Evolutionary conservation across 2,113 vertebrate species (phyloP), one percentile per base, ranked within the genome.

Genomic region (Verasper variegatus): DNA sequence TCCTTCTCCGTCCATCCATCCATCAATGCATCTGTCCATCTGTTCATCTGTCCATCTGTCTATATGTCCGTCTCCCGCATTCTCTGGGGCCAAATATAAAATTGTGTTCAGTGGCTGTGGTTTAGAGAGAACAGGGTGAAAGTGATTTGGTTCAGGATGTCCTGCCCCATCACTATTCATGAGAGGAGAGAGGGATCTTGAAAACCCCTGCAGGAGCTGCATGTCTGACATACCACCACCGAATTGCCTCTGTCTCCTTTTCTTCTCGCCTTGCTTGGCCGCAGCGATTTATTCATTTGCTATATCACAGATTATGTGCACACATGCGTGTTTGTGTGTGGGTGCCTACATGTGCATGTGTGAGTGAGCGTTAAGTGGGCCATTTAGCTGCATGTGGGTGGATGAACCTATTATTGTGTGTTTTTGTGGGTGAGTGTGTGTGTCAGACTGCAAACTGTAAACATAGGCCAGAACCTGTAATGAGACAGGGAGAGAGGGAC

Each of bases 261-360:
- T 90, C 79, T 87, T 64, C 76, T 82, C 51, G 61, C 76, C 84
- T 88, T 86, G 78, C 86, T 79, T 79, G 83, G 75, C 71, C 74
- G 74, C 74, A 71, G 76, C 87, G 81, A 91, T 92, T 93, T 91
- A 92, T 91, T 89, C 86, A 91, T 91, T 90, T 84, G 81, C 82
- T 81, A 42, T 86, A 91, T 93, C 82, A 88, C 90, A 92, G 85
- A 88, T 87, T 89, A 82, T 26, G 21, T 26, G 55, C 5, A 10
- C 23, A 2, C 10, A 13, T 56, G 23, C 23, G 2, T 37, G 21
- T 62, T 7, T 31, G 71, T 21, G 23, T 40, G 45, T 4, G 59
- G 67, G 64, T 69, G 55, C 37, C 73, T 75, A 69, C 27, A 55
- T 10, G 58, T 73, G 74, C 24, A 51, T 10, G 58, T 73, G 74